A percentile compares a stretch with the other conserved stretches of the same genome.
These are phyloP conservation scores for Hyposmocoma kahamanoa DNA, from an alignment of 1,140 invertebrate species.

Conservation along the genomic window DNA sequence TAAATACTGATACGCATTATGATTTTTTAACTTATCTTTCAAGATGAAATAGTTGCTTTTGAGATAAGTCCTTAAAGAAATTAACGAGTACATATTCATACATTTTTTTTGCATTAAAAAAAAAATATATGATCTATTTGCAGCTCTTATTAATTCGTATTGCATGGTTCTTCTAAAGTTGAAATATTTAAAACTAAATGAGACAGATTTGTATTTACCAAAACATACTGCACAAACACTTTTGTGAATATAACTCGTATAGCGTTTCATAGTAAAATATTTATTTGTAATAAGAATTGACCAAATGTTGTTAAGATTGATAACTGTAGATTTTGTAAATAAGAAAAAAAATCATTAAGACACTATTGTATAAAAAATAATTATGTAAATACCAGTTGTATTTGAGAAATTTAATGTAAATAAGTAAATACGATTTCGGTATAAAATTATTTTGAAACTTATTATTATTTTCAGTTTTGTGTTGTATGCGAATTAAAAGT, in stretches of 20 bases:
- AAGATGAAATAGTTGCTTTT: too few relatives aligned
- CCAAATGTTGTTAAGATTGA: constrained; percentile 66
- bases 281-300: constrained; percentile 67
- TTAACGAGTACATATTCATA: too few relatives aligned
- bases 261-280: constrained; percentile 30
- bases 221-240: constrained; percentile 11
- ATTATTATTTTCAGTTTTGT: constrained; percentile 45
- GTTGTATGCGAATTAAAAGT: constrained; percentile 55
- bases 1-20: too few relatives aligned
- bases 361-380: constrained; percentile 40
- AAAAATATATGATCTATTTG: too few relatives aligned
- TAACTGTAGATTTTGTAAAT: constrained; percentile 40
- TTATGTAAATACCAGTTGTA: constrained; percentile 53
- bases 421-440: constrained; percentile 51
- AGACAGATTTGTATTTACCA: neutral
- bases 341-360: constrained; percentile 47
- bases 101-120: too few relatives aligned
- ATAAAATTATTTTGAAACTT: constrained; percentile 57
- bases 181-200: too few relatives aligned
- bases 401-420: constrained; percentile 68
- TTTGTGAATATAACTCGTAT: constrained; percentile 20
- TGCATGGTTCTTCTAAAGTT: too few relatives aligned
- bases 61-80: too few relatives aligned
- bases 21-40: too few relatives aligned
- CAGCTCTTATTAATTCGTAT: too few relatives aligned